phyloP scores from a whole-genome alignment of 2,113 vertebrate genomes.

The Sceloporus tristichus region DNA sequence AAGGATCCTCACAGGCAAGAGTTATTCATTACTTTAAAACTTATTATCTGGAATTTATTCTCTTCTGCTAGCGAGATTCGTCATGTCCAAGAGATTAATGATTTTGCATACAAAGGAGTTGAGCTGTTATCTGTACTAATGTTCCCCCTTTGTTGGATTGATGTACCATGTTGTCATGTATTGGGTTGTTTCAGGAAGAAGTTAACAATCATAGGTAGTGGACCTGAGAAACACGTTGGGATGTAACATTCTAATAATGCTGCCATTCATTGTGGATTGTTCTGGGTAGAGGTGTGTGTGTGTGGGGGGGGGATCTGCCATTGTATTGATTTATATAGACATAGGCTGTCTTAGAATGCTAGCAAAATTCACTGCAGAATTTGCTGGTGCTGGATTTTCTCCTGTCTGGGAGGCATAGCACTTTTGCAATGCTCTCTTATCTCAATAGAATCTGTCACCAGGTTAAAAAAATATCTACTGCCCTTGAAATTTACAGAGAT shows the following conservation, averaged over 20 bases:
- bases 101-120: slow-evolving; percentile 66
- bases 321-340: no score
- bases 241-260: not conserved
- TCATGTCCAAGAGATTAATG: slow-evolving; percentile 79
- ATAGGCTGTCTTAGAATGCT: no score
- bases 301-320: no score
- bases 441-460: no score
- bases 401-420: no score
- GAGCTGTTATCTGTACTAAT: slow-evolving; percentile 63
- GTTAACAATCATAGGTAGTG: not conserved
- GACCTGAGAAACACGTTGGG: not conserved
- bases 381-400: no score
- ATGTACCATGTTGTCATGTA: not conserved
- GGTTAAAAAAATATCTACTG: no score
- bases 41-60: slow-evolving; percentile 78
- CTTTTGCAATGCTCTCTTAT: no score
- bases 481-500: no score
- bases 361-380: no score
- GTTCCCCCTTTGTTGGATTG: not conserved
- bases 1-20: slow-evolving; percentile 72
- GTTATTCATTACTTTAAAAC: slow-evolving; percentile 78
- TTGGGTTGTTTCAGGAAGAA: not conserved
- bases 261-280: not conserved
- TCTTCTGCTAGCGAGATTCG: slow-evolving; percentile 72
- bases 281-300: not conserved